Evolutionary conservation across 2,797 vertebrate genomes (phyloP), one percentile per base, ranked within the genome.

Genomic region (Columba guinea): DNA sequence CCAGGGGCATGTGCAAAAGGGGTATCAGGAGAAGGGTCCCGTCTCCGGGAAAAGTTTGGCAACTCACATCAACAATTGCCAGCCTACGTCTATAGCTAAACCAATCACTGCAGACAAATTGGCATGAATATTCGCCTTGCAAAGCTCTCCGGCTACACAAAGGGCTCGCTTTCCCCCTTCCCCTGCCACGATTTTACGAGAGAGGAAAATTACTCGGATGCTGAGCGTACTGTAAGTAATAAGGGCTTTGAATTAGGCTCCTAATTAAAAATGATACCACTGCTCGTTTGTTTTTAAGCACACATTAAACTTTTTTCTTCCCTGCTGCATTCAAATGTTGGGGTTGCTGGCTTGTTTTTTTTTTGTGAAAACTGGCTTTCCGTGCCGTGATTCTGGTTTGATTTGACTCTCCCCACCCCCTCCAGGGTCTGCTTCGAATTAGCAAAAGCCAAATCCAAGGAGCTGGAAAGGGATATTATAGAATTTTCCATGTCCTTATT

Each of bases 401-500:
- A 71, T 93, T 94, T 69, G 77, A 78, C 88, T 92, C 63, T 83
- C 88, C 58, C 49, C 32, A 2, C 26, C 68, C 82, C 22, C 78
- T 79, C 64, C 10, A 0, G 85, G 79, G 63, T 90, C 94, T 94
- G 95, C 95, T 97, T 97, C 34, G 3, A 95, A 95, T 97, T 96
- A 97, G 71, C 10, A 1, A 84, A 78, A 95, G 87, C 92, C 93
- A 81, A 90, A 91, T 91, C 92, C 96, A 93, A 94, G 94, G 78
- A 92, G 79, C 81, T 95, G 92, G 80, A 88, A 85, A 89, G 70
- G 90, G 84, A 89, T 94, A 85, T 94, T 95, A 95, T 82, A 95
- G 93, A 95, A 93, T 95, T 95, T 95, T 95, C 95, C 95, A 92
- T 97, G 95, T 94, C 92, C 88, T 93, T 95, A 81, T 96, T 93